Base-by-base conservation (phyloP, 2,113 vertebrate species). In the Erythrocebus patas region DNA sequence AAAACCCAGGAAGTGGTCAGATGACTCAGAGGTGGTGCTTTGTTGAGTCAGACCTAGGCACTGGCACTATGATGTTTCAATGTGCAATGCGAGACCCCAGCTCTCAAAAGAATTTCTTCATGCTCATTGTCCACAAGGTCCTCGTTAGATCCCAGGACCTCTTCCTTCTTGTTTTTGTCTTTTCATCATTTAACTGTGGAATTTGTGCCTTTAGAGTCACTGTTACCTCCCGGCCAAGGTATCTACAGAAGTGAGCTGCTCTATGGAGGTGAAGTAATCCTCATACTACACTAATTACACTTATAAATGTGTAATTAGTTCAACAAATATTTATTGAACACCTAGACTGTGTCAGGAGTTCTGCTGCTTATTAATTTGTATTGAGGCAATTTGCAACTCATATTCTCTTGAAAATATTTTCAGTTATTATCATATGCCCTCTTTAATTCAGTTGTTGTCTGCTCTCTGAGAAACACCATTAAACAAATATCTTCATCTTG, bases 1-100 rank as follows among this genome's bases (percentile, higher is more conserved):
- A 96, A 97, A 97, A 75, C 97, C 96, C 97, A 95, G 98, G 97
- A 98, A 97, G 97, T 92, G 96, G 97, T 89, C 78, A 66, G 84
- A 97, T 98, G 98, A 98, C 85, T 98, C 98, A 97, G 30, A 66
- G 84, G 81, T 95, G 92, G 94, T 40, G 57, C 90, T 97, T 91
- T 35, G 84, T 96, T 98, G 97, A 98, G 90, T 98, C 95, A 98
- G 95, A 68, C 84, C 73, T 59, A 38, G 84, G 83, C 95, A 38
- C 17, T 84, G 68, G 92, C 57, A 85, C 79, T 94, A 38, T 35
- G 50, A 55, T 89, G 93, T 85, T 96, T 97, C 81, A 82, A 10
- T 57, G 73, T 78, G 59, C 61, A 20, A 20, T 78, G 57, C 70
- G 2, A 91, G 68, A 80, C 55, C 48, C 66, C 23, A 55, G 32